Evolutionary conservation across 1,140 invertebrate species (phyloP).

Genomic region (Calycopis cecrops): DNA sequence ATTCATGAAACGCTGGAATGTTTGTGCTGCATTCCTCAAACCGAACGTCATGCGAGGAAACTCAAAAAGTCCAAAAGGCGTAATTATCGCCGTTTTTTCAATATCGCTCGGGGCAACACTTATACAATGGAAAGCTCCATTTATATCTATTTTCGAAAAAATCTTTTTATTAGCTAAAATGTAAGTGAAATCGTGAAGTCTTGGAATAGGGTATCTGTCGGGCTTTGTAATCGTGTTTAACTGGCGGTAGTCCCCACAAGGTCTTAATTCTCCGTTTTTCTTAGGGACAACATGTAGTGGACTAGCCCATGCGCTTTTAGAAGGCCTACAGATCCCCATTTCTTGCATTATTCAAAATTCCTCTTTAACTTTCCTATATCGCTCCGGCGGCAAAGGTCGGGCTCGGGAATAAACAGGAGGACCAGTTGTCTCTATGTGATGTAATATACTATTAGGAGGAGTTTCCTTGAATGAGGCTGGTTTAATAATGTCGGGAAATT

Average conservation of each 20-base stretch:
- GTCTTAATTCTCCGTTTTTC: slow-evolving; percentile 19
- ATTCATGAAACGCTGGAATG: slow-evolving; percentile 1
- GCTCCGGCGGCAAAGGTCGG: slow-evolving; percentile 8
- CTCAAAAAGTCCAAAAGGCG: slow-evolving; percentile 10
- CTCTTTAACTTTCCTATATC: slow-evolving; percentile 16
- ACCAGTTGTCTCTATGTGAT: too few relatives aligned
- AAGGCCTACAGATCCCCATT: slow-evolving; percentile 23
- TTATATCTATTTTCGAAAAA: too few relatives aligned
- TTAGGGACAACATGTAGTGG: slow-evolving; percentile 23
- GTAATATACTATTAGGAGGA: too few relatives aligned
- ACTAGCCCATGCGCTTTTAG: slow-evolving; percentile 21
- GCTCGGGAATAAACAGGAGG: slow-evolving; percentile 11
- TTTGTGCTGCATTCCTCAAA: not conserved
- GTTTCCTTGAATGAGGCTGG: slow-evolving; percentile 17
- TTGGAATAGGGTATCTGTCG: slow-evolving; percentile 21
- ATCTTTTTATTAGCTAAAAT: too few relatives aligned
- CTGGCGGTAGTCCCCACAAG: too few relatives aligned
- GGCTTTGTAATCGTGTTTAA: slow-evolving; percentile 20
- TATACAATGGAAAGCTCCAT: too few relatives aligned
- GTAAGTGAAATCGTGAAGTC: slow-evolving; percentile 19
- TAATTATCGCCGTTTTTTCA: too few relatives aligned
- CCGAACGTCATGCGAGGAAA: not conserved
- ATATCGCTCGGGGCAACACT: too few relatives aligned
- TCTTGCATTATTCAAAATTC: slow-evolving; percentile 21
- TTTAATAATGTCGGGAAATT: slow-evolving; percentile 19